phyloP scores from a whole-genome alignment of 1,140 invertebrate species.

The Tribolium madens region DNA sequence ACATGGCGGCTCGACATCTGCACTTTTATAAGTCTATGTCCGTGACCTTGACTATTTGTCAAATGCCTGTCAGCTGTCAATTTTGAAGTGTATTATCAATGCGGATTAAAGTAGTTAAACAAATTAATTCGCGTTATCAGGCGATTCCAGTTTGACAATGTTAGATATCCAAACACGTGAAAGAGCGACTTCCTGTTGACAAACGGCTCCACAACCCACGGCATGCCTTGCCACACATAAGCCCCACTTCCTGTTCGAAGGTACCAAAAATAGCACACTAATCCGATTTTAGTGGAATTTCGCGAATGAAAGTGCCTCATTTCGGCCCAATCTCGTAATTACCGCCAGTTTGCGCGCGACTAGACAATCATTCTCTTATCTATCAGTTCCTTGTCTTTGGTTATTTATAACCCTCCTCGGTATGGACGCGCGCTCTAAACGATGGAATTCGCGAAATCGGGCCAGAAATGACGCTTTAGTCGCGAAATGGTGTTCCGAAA shows the following conservation, averaged over 20 bases:
- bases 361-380: conserved; percentile 22
- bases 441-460: conserved; percentile 7
- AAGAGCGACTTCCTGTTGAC: conserved; percentile 20
- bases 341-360: conserved; percentile 22
- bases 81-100: conserved; percentile 31
- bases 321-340: background rate
- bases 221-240: conserved; percentile 18
- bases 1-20: too few species aligned
- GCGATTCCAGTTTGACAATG: conserved; percentile 19
- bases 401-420: conserved; percentile 18
- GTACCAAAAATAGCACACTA: conserved; percentile 25
- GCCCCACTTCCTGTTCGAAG: conserved; percentile 23
- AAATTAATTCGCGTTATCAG: conserved; percentile 29
- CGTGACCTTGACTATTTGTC: conserved; percentile 18
- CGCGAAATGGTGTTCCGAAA: conserved; percentile 3
- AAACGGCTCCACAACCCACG: background rate
- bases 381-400: background rate
- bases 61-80: conserved; percentile 22
- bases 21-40: background rate
- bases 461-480: conserved; percentile 16
- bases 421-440: background rate
- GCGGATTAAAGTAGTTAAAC: conserved; percentile 27
- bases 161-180: conserved; percentile 26
- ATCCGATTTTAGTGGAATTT: background rate
- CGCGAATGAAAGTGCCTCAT: background rate